Conservation (phyloP, 2,113 vertebrate species). For the Ophiodon elongatus region DNA sequence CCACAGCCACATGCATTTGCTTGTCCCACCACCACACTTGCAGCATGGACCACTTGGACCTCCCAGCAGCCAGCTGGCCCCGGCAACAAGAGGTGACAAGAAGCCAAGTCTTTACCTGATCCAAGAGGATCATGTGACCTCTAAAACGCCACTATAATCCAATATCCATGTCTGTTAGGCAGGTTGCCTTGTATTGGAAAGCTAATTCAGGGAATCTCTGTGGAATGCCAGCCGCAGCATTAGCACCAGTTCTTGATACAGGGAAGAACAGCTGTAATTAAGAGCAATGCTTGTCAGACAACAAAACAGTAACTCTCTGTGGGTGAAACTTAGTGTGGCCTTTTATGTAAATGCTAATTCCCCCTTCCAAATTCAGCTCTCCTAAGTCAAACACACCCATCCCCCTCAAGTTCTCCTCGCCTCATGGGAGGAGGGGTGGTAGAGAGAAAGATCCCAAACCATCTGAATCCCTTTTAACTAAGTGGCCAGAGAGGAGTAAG, state of each 20-base stretch:
- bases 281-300: neutral
- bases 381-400: slow-evolving; percentile 81
- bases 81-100: slow-evolving; percentile 64
- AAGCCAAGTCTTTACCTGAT: slow-evolving; percentile 40
- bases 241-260: neutral
- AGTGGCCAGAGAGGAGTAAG: slow-evolving; percentile 79
- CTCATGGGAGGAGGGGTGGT: slow-evolving; percentile 79
- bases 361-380: slow-evolving; percentile 74
- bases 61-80: slow-evolving; percentile 43
- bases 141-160: slow-evolving; percentile 63
- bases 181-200: slow-evolving; percentile 15
- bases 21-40: slow-evolving; percentile 26
- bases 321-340: slow-evolving; percentile 39
- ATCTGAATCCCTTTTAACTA: slow-evolving; percentile 85
- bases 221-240: slow-evolving; percentile 6
- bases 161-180: slow-evolving; percentile 39
- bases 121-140: slow-evolving; percentile 70
- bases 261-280: neutral
- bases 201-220: slow-evolving; percentile 20
- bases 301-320: slow-evolving; percentile 1
- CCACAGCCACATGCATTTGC: slow-evolving; percentile 33
- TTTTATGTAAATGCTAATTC: slow-evolving; percentile 72
- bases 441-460: slow-evolving; percentile 76
- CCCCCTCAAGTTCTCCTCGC: slow-evolving; percentile 56
- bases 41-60: slow-evolving; percentile 22